A percentile compares a stretch with the other conserved stretches of the same genome.
These are phyloP conservation scores for Amphiduros pacificus DNA, from an alignment of 2,888 invertebrate genomes.

Conservation along the genomic window DNA sequence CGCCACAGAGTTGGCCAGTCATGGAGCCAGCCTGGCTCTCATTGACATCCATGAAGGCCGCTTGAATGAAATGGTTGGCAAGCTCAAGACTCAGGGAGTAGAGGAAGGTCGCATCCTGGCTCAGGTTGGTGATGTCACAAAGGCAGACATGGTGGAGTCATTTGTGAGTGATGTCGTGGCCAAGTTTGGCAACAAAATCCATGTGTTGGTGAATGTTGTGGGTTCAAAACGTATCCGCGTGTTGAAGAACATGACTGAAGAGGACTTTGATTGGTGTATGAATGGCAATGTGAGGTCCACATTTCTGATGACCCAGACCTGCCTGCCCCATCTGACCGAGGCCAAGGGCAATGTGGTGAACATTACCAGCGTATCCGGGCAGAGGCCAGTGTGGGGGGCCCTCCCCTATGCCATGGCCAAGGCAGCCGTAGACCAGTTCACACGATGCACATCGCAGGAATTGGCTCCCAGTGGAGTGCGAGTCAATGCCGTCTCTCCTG, in stretches of 20 bases:
- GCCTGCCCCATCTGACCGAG: neutral
- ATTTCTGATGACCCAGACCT: slow-evolving; percentile 4
- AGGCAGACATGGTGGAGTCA: neutral
- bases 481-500: neutral
- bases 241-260: neutral
- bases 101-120: neutral
- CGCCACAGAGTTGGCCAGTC: neutral
- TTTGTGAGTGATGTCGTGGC: neutral
- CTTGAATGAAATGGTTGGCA: neutral
- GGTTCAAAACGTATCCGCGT: slow-evolving; percentile 4
- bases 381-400: neutral
- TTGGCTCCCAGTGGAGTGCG: neutral
- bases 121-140: slow-evolving; percentile 2
- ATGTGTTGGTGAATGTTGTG: slow-evolving; percentile 5
- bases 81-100: neutral
- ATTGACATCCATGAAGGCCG: slow-evolving; percentile 13
- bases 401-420: slow-evolving; percentile 3
- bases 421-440: slow-evolving; percentile 11
- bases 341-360: slow-evolving; percentile 7
- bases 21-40: slow-evolving; percentile 4
- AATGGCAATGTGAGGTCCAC: slow-evolving; percentile 6
- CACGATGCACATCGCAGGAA: neutral
- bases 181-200: neutral
- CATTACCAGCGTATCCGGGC: slow-evolving; percentile 8
- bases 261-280: slow-evolving; percentile 1